These are phyloP conservation scores for Melanaphis sacchari DNA, from an alignment of 1,140 invertebrate genomes.

Conservation along the genomic window DNA sequence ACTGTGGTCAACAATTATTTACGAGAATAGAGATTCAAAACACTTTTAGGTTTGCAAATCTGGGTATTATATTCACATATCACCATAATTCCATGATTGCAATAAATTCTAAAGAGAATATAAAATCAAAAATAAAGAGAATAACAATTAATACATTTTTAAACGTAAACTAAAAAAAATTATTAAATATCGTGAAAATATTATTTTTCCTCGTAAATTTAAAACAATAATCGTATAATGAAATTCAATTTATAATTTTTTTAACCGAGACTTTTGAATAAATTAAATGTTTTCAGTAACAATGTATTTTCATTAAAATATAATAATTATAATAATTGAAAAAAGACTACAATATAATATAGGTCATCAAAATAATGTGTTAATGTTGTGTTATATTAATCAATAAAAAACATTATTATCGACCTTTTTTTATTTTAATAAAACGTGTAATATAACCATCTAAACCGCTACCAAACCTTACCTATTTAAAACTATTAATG, in stretches of 20 bases:
- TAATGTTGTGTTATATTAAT: neutral
- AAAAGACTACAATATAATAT: neutral
- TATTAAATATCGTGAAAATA: no score
- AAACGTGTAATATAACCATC: neutral
- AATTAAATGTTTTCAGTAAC: no score
- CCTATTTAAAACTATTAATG: neutral
- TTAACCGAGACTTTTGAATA: no score
- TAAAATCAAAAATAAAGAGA: no score
- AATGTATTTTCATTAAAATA: no score
- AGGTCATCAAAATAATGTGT: neutral
- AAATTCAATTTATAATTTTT: no score
- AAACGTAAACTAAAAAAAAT: no score
- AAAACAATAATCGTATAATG: no score
- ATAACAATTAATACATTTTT: no score
- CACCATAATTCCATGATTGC: no score
- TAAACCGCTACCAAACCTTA: neutral
- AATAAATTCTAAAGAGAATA: no score
- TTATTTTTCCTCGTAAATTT: no score
- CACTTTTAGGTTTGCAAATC: neutral
- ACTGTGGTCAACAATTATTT: neutral
- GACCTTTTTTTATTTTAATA: neutral
- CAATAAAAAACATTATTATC: neutral
- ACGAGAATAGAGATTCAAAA: neutral
- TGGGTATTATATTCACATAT: neutral
- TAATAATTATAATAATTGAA: neutral